Base-by-base conservation (phyloP, 2,797 vertebrate species). In the Acrocephalus scirpaceus region DNA sequence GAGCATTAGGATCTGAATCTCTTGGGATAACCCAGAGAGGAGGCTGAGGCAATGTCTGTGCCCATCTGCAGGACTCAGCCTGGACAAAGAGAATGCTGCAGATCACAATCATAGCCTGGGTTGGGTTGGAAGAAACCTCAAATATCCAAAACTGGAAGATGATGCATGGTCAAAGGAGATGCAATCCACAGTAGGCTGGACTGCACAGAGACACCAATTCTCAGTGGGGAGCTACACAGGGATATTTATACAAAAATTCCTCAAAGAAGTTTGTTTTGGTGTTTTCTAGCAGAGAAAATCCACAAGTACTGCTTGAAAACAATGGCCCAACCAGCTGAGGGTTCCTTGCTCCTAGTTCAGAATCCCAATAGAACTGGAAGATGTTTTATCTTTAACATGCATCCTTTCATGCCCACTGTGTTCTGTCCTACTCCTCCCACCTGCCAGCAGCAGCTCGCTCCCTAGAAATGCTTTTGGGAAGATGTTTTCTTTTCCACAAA, bases 151-250 rank as follows among this genome's bases (percentile, higher is more conserved):
- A 60, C 1, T 76, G 50, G 80, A 26, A 65, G 20, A 32, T 53
- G 73, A 61, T 36, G 47, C 6, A 9, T 6, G 29, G 42, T 11
- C 26, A 48, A 30, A 80, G 69, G 36, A 54, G 57, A 51, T 38
- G 9, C 36, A 61, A n/a, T 22, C 36, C 40, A 19, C n/a, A 53
- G n/a, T 0, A 38, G 15, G 44, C 76, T 1, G 4, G 2, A 22
- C 42, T 20, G 34, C 10, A 44, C 12, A 14, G n/a, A 87, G 61
- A 56, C 25, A 30, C 13, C 65, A 56, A 27, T 1, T 51, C 48
- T 40, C 57, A 65, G 30, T 0, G 21, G 1, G 57, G 75, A 88
- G 30, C 66, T 13, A 29, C 47, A 65, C 34, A 51, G 13, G 23
- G 69, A 21, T 11, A 66, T 40, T 67, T 17, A 34, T 9, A 51